These are phyloP conservation scores for Bombus breviceps DNA, from an alignment of 1,140 invertebrate genomes.

Conservation along the genomic window DNA sequence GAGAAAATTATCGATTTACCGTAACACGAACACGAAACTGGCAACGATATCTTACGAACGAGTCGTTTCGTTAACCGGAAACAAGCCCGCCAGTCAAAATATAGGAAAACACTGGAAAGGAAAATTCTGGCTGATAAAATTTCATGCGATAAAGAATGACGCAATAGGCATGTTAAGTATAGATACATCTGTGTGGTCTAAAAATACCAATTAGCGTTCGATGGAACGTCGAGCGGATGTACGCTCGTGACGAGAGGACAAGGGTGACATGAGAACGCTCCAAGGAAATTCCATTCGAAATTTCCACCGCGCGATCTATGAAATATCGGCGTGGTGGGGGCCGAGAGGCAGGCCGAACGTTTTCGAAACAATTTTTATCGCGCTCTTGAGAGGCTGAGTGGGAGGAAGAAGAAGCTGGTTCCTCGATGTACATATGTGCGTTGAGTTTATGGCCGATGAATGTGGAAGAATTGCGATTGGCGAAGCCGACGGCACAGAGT, in stretches of 20 bases:
- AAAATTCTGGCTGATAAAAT: not conserved
- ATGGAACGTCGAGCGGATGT: not conserved
- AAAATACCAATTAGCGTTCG: slow-evolving; percentile 12
- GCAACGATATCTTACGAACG: too few relatives aligned
- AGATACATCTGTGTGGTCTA: not conserved
- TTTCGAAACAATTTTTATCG: slow-evolving; percentile 21
- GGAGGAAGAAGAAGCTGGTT: not conserved
- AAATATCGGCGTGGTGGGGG: not conserved
- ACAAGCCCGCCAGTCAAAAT: not conserved
- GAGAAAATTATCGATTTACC: not conserved
- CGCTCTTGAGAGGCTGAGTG: too few relatives aligned
- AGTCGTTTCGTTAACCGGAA: too few relatives aligned
- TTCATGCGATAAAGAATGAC: not conserved
- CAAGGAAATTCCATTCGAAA: not conserved
- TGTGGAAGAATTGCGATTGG: slow-evolving; percentile 32
- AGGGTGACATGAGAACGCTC: not conserved
- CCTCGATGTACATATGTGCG: not conserved
- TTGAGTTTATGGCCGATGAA: slow-evolving; percentile 26
- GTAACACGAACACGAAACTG: too few relatives aligned
- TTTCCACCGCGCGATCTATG: not conserved
- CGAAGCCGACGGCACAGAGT: not conserved
- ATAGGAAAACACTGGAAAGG: not conserved
- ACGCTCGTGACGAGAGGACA: too few relatives aligned
- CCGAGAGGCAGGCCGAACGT: not conserved
- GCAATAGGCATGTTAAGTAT: not conserved